Base-by-base conservation (phyloP, 2,888 invertebrate genomes). In the Lochmaea capreae region DNA sequence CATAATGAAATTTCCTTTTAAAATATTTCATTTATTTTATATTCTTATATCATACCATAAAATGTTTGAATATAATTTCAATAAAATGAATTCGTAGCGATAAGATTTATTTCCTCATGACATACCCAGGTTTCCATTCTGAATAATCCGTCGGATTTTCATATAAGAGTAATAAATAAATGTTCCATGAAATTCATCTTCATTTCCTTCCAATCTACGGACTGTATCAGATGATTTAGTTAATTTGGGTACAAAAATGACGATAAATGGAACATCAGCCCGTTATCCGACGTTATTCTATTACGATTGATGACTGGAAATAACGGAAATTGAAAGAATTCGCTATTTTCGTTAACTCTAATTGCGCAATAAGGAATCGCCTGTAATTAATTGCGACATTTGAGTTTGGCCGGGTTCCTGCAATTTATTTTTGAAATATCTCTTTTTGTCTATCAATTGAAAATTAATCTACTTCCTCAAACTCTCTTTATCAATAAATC, bases 271-370 rank as follows among this genome's bases (percentile, higher is more conserved):
- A 71, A 74, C 54, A 68, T 58, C 65, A 62, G 59, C 70, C 63
- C 57, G 33, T 70, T 61, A 68, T 72, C 49, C 68, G 73, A 71
- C 69, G 62, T 72, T 72, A 75, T 79, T 76, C 78, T 75, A 74
- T 78, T 78, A 79, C 72, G 67, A 72, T 75, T 78, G 79, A 79
- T 79, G 78, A 76, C 76, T 78, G 78, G 77, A 79, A 80, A 79
- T 70, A 76, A 71, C 77, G 76, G 73, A 76, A 72, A 77, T 74
- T 72, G 68, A 72, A 72, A 72, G 68, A 68, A 71, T 74, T 61
- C 59, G 49, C 65, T 63, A 72, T 77, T 75, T 74, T 70, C 72
- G 67, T 71, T 68, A 59, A 68, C 71, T 54, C 61, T 65, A 65
- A 71, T 71, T 58, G 71, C 61, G 14, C 46, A 18, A 62, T 58